Conservation (phyloP, 2,888 invertebrate species). For the Caenorhabditis zanzibari region DNA sequence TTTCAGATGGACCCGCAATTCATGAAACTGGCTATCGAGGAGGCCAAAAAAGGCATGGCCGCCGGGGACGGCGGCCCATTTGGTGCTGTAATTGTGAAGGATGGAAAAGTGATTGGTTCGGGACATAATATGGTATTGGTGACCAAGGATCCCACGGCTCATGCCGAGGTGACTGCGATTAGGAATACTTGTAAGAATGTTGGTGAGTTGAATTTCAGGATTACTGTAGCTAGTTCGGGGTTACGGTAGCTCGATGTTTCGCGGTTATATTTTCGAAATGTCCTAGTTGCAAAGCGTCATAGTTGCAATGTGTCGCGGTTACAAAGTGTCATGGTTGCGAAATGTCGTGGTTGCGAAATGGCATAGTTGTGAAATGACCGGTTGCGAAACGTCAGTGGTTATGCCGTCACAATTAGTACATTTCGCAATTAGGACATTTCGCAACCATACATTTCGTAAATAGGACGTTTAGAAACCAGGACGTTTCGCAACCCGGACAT, state of each 20-base stretch:
- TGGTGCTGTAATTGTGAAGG: conserved; percentile 79
- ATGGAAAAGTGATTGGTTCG: conserved; percentile 74
- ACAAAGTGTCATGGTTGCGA: too few species aligned
- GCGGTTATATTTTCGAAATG: background rate
- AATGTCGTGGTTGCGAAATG: too few species aligned
- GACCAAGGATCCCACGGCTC: conserved; percentile 79
- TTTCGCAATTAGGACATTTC: too few species aligned
- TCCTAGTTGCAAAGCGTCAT: too few species aligned
- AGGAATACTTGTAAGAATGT: conserved; percentile 74
- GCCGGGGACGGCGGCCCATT: conserved; percentile 79
- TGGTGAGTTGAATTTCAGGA: conserved; percentile 50
- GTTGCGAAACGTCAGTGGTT: too few species aligned
- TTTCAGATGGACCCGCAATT: conserved; percentile 42
- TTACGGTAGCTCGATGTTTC: background rate
- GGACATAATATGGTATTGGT: conserved; percentile 78
- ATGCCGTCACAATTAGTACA: too few species aligned
- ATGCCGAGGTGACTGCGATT: conserved; percentile 80
- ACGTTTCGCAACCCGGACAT: too few species aligned
- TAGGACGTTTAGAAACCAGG: too few species aligned
- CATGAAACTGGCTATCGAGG: conserved; percentile 77
- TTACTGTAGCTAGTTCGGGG: too few species aligned
- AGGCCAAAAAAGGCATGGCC: conserved; percentile 75
- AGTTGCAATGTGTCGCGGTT: too few species aligned
- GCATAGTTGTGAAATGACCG: too few species aligned
- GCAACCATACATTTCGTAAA: too few species aligned